phyloP scores from a whole-genome alignment of 2,797 vertebrate species.

The Scyliorhinus canicula region DNA sequence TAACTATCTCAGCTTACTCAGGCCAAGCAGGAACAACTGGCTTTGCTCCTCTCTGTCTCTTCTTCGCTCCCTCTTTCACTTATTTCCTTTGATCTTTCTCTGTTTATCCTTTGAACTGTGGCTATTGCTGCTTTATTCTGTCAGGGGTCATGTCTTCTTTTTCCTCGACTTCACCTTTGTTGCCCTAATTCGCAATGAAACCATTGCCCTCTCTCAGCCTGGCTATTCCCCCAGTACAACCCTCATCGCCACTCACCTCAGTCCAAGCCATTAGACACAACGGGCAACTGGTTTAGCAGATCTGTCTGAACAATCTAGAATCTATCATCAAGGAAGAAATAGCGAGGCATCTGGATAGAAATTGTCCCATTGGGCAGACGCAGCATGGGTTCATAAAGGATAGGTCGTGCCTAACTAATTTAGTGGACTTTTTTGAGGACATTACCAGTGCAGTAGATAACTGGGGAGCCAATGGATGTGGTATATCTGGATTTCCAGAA shows the following conservation, averaged over 20 bases:
- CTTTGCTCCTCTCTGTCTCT: background rate
- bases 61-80: background rate
- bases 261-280: background rate
- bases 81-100: background rate
- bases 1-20: background rate
- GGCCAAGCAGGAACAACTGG: background rate
- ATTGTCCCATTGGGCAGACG: no score
- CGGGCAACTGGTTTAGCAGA: background rate
- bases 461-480: no score
- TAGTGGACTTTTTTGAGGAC: no score
- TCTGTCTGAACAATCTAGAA: no score
- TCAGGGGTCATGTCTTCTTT: no score
- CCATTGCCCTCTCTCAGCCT: background rate
- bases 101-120: background rate
- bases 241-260: background rate
- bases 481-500: no score
- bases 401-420: no score
- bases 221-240: background rate
- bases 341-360: no score
- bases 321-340: no score
- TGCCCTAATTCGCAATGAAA: background rate
- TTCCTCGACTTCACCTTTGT: background rate
- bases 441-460: no score
- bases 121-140: background rate
- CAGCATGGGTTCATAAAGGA: no score